Percentiles rank a stretch among this genome's conserved stretches.
Evolutionary conservation across 2,888 invertebrate species (phyloP).

Genomic region (Blastobasis adustella): DNA sequence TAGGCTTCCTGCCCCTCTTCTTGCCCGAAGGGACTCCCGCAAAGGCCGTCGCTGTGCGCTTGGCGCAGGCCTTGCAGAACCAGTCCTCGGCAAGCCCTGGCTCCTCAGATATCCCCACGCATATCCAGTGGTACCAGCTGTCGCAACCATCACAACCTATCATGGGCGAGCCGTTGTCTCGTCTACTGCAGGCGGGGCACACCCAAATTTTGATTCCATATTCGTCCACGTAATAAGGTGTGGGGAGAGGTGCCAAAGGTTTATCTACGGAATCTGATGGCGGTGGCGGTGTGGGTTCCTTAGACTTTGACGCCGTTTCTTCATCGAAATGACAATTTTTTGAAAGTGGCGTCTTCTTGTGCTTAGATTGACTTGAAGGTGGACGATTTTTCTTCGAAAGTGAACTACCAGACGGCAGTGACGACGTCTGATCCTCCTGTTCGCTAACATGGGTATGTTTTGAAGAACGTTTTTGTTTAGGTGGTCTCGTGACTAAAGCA

Average conservation of each 20-base stretch:
- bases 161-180: conserved; percentile 98
- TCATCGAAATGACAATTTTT: conserved; percentile 58
- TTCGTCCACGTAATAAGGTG: conserved; percentile 79
- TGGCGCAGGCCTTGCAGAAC: conserved; percentile 92
- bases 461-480: conserved; percentile 77
- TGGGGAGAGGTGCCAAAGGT: conserved; percentile 46
- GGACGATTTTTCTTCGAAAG: conserved; percentile 44
- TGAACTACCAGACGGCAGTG: conserved; percentile 48
- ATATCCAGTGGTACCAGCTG: conserved; percentile 96
- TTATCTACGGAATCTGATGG: conserved; percentile 23
- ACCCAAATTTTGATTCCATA: conserved; percentile 96
- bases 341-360: conserved; percentile 59
- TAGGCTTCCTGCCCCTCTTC: conserved; percentile 81
- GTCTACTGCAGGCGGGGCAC: conserved; percentile 94
- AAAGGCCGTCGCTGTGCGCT: conserved; percentile 79
- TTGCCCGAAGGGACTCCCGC: conserved; percentile 75
- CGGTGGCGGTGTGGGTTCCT: too few species aligned
- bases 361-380: conserved; percentile 58
- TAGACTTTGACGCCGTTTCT: too few species aligned
- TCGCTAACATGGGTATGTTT: conserved; percentile 54
- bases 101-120: conserved; percentile 89
- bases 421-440: conserved; percentile 36
- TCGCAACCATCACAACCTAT: conserved; percentile 98
- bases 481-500: conserved; percentile 86
- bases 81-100: conserved; percentile 92